Evolutionary conservation across 2,888 invertebrate genomes (phyloP), one percentile per base, ranked within the genome.

Genomic region (Zygogramma bicolorata): DNA sequence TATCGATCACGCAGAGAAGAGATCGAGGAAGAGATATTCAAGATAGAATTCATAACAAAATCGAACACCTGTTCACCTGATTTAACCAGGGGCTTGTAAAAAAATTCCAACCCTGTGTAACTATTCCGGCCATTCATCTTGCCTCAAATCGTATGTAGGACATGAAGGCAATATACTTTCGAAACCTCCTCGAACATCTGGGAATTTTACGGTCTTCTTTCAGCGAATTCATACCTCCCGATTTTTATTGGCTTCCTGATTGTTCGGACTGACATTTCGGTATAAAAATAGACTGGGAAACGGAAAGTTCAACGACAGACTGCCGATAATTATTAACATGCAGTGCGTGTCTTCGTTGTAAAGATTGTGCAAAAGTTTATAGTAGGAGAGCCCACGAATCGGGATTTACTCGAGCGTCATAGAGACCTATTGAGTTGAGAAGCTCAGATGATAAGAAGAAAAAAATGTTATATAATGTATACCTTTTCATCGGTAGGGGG

Each of bases 231-330:
- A 46, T 46, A 46, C 46, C 20, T 22, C 20, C 22, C 10, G 46
- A 46, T 46, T 49, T 63, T 25, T n/a, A 25, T 15, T 49, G 63
- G 63, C 63, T 63, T 63, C 63, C 63, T 63, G 46, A 20, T 63
- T 46, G 46, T 46, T 46, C 46, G 46, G 46, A 20, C 20, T 63
- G 63, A 63, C 63, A 63, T 63, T 63, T 63, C 29, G 29, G 15
- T 29, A 20, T 40, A 46, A 63, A 63, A 63, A 63, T 63, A 63
- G 63, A 63, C 27, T 13, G 46, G 63, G 29, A 63, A 46, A 63
- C 46, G 20, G 25, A 63, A 61, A 63, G 63, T 63, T 63, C 63
- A 63, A 46, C 46, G 63, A 63, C 63, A 18, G 46, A 29, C 42
- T 15, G 25, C 8, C 42, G 42, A 25, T 25, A 62, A 22, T 63